These are phyloP conservation scores for Tamias sibiricus DNA, from an alignment of 2,113 vertebrate species.

Conservation along the genomic window DNA sequence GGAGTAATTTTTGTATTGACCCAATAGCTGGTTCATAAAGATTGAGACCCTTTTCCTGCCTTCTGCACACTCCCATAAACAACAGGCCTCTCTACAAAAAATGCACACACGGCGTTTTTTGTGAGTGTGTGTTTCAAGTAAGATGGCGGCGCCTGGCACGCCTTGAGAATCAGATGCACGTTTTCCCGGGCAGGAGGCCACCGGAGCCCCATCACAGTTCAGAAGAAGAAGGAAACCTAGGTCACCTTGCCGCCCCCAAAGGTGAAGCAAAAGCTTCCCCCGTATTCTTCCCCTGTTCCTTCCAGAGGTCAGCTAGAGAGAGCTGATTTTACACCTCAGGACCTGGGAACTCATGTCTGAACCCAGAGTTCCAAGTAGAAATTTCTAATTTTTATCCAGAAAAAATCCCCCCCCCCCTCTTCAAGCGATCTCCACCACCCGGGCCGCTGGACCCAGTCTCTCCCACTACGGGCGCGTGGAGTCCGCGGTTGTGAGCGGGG, in stretches of 20 bases:
- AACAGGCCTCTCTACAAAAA: neutral
- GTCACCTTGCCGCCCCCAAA: neutral
- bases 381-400: neutral
- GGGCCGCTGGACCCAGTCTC: neutral
- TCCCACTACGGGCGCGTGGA: neutral
- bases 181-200: neutral
- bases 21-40: neutral
- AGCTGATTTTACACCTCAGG: neutral
- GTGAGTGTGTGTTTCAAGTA: conserved; percentile 28
- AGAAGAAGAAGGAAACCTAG: neutral
- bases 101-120: neutral
- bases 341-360: neutral
- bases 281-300: neutral
- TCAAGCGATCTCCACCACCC: neutral
- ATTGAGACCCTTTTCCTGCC: neutral
- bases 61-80: neutral
- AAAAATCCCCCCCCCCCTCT: too few relatives aligned
- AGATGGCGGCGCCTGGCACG: conserved; percentile 70
- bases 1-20: neutral
- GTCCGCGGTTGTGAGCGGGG: neutral
- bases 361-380: neutral
- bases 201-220: neutral
- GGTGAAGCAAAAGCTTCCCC: neutral
- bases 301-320: neutral
- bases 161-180: neutral